Evolutionary conservation across 2,888 invertebrate genomes (phyloP).

Genomic region (Aphidius colemani): DNA sequence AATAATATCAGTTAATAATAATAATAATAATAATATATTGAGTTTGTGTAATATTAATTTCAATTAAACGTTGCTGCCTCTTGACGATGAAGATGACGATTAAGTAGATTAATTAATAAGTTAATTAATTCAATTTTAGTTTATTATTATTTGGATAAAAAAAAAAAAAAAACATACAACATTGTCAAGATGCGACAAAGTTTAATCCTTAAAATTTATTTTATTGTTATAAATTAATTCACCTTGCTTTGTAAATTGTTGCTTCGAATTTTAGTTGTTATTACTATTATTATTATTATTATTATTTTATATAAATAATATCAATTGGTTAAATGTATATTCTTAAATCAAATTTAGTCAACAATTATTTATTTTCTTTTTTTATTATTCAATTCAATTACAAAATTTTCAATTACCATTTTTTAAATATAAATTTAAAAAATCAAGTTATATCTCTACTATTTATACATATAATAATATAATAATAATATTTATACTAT

Average conservation of each 20-base stretch:
- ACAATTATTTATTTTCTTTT: no score
- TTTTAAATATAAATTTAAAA: no score
- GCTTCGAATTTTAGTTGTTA: no score
- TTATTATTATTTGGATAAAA: conserved; percentile 12
- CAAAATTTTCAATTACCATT: no score
- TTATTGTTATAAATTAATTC: neutral
- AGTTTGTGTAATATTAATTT: conserved; percentile 16
- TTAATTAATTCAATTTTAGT: neutral
- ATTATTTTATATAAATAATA: no score
- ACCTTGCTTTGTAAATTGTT: neutral
- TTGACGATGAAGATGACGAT: conserved; percentile 33
- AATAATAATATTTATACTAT: neutral
- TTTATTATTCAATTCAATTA: no score
- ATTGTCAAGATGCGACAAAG: conserved; percentile 37
- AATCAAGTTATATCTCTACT: no score
- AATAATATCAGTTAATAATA: conserved; percentile 72
- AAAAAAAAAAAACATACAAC: conserved; percentile 20
- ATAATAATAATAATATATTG: conserved; percentile 16
- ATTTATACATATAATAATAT: no score
- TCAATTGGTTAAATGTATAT: no score
- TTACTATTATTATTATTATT: no score
- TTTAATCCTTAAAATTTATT: conserved; percentile 27
- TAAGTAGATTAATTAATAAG: neutral
- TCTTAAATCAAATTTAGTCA: no score
- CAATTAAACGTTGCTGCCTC: conserved; percentile 32